These are phyloP conservation scores for Gadus macrocephalus DNA, from an alignment of 2,113 vertebrate genomes.

Conservation along the genomic window DNA sequence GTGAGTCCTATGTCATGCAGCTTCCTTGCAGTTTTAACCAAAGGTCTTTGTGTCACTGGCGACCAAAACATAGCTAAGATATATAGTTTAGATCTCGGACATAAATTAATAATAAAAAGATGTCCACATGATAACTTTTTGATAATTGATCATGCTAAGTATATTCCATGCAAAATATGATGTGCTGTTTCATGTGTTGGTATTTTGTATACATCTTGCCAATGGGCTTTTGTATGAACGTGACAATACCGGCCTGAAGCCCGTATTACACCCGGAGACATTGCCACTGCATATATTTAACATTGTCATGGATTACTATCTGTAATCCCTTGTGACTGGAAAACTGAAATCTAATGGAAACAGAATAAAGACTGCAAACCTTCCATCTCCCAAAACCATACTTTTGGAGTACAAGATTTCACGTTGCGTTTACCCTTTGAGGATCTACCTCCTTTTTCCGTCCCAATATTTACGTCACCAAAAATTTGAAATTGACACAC, in stretches of 20 bases:
- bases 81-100: no score
- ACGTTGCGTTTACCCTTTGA: constrained; percentile 13
- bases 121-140: no score
- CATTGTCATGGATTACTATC: constrained; percentile 62
- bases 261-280: constrained; percentile 40
- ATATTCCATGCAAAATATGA: constrained; percentile 15
- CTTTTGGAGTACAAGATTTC: constrained; percentile 41
- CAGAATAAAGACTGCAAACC: constrained; percentile 35
- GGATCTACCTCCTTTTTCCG: neutral
- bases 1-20: constrained; percentile 45
- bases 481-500: constrained; percentile 32
- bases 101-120: no score
- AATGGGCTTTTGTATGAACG: constrained; percentile 66
- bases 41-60: neutral
- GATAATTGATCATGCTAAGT: no score
- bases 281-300: constrained; percentile 47
- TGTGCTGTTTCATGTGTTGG: constrained; percentile 25
- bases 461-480: constrained; percentile 31
- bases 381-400: constrained; percentile 49
- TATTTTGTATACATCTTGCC: constrained; percentile 41
- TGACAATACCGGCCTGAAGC: constrained; percentile 71
- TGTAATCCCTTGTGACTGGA: constrained; percentile 40
- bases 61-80: neutral
- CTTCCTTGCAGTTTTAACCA: neutral
- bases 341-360: constrained; percentile 35